Base-by-base conservation (phyloP, 2,888 invertebrate genomes). In the Stictocephala bisonia region DNA sequence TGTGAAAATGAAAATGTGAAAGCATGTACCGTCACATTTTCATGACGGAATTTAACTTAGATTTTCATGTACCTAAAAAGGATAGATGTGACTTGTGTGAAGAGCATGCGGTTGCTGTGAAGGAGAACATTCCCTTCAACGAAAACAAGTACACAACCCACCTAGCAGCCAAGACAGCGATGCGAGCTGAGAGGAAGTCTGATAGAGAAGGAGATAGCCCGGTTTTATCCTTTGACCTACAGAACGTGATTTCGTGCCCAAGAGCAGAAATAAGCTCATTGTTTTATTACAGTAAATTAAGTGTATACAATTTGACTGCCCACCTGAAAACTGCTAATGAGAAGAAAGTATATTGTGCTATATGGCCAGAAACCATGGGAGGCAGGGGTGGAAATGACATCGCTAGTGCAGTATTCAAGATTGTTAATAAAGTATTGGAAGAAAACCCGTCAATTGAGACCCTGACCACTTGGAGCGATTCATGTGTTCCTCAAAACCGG, bases 401-500 rank as follows among this genome's bases (percentile, higher is more conserved):
- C 6, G 58, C 58, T 9, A 58, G 58, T 15, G 58, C 58, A 58
- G 13, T 58, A 6, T 29, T 27, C 15, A 58, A 58, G 27, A 58
- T 58, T 11, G 6, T 58, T 7, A 58, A 26, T 4, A 26, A 15
- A 29, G 58, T 58, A 11, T 29, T 58, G 27, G 13, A 11, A 15
- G 29, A 58, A 6, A 6, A 15, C 11, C 58, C 58, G 11, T 2
- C 13, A 11, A 29, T 58, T 15, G 20, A 11, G 15, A 11, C 24
- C 7, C 7, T 58, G 6, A 58, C 27, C 4, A 58, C 58, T 7
- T 58, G 58, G 58, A 58, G 29, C 6, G 58, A 58, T 15, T 58
- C 58, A 26, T 58, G 58, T 58, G 58, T 58, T 3, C 58, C 58
- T n/a, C 58, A 58, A 58, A 58, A 58, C 27, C 24, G 31, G n/a